These are phyloP conservation scores for Brachypalpus laphriformis DNA, from an alignment of 2,888 invertebrate genomes.

Conservation along the genomic window DNA sequence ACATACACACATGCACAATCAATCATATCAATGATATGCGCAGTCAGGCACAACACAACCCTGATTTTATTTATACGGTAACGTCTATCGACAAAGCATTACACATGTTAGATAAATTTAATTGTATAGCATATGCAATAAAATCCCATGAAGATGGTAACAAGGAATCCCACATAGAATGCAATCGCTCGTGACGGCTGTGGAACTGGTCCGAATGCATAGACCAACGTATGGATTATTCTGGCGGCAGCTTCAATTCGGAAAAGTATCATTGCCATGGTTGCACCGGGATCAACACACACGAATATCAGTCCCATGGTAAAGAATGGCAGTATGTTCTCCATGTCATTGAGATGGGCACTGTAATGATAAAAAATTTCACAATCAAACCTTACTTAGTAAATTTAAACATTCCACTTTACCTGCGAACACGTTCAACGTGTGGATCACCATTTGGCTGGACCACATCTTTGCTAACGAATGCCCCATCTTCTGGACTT, in stretches of 20 bases:
- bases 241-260: slow-evolving; percentile 84
- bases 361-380: slow-evolving; percentile 81
- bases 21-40: neutral
- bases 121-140: slow-evolving; percentile 42
- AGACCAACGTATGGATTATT: slow-evolving; percentile 86
- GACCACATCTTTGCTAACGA: slow-evolving; percentile 77
- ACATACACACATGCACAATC: too few species aligned
- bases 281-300: slow-evolving; percentile 84
- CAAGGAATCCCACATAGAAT: slow-evolving; percentile 82
- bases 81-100: neutral
- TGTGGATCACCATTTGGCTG: slow-evolving; percentile 81
- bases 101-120: slow-evolving; percentile 36
- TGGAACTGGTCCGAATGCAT: slow-evolving; percentile 85
- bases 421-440: slow-evolving; percentile 84
- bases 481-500: slow-evolving; percentile 82
- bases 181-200: slow-evolving; percentile 84
- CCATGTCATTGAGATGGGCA: slow-evolving; percentile 88
- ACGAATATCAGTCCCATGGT: slow-evolving; percentile 85
- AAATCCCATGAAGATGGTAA: slow-evolving; percentile 84
- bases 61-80: slow-evolving; percentile 8
- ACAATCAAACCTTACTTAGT: neutral
- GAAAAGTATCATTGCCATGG: slow-evolving; percentile 84
- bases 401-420: slow-evolving; percentile 45
- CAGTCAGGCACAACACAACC: neutral
- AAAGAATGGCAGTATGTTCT: slow-evolving; percentile 87